Evolutionary conservation across 2,888 invertebrate species (phyloP), one percentile per base, ranked within the genome.

Genomic region (Drosophila helvetica): DNA sequence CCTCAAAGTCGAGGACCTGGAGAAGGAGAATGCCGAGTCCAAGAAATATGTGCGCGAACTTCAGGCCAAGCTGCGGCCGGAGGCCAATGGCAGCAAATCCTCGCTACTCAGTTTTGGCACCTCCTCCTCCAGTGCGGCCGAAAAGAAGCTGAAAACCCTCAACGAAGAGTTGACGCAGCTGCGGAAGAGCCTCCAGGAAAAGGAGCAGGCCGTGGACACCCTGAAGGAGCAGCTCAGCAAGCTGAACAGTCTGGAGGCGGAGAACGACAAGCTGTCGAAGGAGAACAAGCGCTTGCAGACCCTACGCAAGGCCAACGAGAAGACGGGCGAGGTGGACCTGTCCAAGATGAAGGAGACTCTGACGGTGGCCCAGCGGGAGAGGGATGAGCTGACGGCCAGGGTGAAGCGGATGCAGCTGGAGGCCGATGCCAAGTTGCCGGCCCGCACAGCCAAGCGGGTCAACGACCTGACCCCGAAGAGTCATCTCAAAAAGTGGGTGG

Each of bases 1-100:
- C 47, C 94, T 96, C 77, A 98, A 97, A 92, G 95, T 97, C 64
- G 96, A 96, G 91, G 96, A 96, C 81, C 92, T 96, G 76, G 97
- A 98, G 92, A 94, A 94, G 75, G 96, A 97, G 88, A 96, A 95
- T 88, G 95, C 95, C 67, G 94, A 94, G 52, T 92, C 95, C 15
- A 95, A 95, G 89, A 94, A 94, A 80, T 96, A 96, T 93, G 93
- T 96, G 9, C 95, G 95, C 81, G 96, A 96, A 77, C 92, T 97
- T 30, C 94, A 96, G 77, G 95, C 96, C 4, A 96, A 96, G 92
- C 90, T 96, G 9, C 74, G 87, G 0, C 89, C 81, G 59, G 87
- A 78, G 19, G 22, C 61, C 50, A 83, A 73, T 30, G 76, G 81
- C 15, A 75, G 73, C 55, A 84, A 86, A n/a, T 54, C 76, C 1